phyloP scores from a whole-genome alignment of 2,888 invertebrate genomes.

The Orgyia antiqua region DNA sequence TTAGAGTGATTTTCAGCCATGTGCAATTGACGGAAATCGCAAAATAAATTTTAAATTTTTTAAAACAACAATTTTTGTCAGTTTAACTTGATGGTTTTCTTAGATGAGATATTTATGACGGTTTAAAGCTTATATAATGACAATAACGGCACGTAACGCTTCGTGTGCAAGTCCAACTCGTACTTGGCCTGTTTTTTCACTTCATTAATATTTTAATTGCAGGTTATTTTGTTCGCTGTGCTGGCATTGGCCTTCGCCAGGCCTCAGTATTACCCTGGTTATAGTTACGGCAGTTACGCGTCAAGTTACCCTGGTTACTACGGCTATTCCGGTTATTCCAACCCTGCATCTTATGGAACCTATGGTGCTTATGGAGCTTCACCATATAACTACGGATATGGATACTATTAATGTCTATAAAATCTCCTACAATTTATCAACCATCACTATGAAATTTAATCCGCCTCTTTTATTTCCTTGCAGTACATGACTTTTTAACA shows the following conservation, averaged over 20 bases:
- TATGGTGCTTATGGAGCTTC: constrained; percentile 51
- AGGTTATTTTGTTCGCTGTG: constrained; percentile 66
- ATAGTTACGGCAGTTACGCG: constrained; percentile 48
- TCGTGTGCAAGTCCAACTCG: too few species aligned
- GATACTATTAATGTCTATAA: constrained; percentile 40
- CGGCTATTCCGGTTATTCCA: constrained; percentile 58
- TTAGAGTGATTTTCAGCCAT: too few species aligned
- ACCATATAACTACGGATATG: constrained; percentile 56
- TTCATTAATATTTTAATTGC: constrained; percentile 20
- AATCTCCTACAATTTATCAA: background rate
- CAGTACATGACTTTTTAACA: constrained; percentile 25
- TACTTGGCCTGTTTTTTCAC: too few species aligned
- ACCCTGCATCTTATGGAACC: constrained; percentile 44
- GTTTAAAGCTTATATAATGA: too few species aligned
- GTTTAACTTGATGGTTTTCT: too few species aligned
- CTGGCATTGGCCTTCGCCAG: constrained; percentile 67
- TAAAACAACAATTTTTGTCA: too few species aligned
- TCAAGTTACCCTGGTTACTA: constrained; percentile 51
- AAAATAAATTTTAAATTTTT: too few species aligned
- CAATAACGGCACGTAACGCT: too few species aligned
- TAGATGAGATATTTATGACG: too few species aligned
- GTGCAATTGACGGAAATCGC: too few species aligned
- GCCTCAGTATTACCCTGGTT: constrained; percentile 58
- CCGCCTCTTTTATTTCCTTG: constrained; percentile 15
- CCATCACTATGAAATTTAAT: constrained; percentile 8